A percentile compares a stretch with the other conserved stretches of the same genome.
phyloP scores from a whole-genome alignment of 35 echinoderm and acorn worm species.

The Amphiura filiformis region DNA sequence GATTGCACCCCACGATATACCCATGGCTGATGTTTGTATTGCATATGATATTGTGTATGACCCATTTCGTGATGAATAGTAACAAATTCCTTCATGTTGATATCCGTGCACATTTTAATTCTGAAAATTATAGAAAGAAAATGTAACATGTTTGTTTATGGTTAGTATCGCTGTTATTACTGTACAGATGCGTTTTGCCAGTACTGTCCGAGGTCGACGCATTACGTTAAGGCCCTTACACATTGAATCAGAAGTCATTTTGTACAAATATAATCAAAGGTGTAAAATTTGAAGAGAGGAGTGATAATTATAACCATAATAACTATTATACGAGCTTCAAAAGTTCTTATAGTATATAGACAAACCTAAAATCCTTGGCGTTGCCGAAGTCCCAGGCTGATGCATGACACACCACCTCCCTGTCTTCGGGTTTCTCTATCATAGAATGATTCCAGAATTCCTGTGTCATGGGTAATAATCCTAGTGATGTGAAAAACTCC shows the following conservation, averaged over 20 bases:
- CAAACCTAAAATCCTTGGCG: background rate
- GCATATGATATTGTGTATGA: slow-evolving; percentile 55
- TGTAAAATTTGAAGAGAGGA: background rate
- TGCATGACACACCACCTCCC: slow-evolving; percentile 78
- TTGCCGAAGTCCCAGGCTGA: slow-evolving; percentile 77
- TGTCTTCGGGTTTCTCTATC: slow-evolving; percentile 59
- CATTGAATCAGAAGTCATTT: too few species aligned
- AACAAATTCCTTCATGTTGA: slow-evolving; percentile 49
- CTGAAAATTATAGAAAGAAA: slow-evolving; percentile 10
- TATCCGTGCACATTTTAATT: slow-evolving; percentile 75
- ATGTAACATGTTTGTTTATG: background rate
- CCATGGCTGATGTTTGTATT: slow-evolving; percentile 57
- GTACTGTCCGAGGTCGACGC: too few species aligned
- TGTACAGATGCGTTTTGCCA: background rate
- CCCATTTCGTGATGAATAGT: slow-evolving; percentile 88
- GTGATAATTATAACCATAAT: too few species aligned
- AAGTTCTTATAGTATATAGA: too few species aligned
- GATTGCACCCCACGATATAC: slow-evolving; percentile 46
- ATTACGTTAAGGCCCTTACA: too few species aligned
- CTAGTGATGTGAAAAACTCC: slow-evolving; percentile 70
- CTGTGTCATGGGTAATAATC: slow-evolving; percentile 43
- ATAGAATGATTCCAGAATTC: slow-evolving; percentile 66
- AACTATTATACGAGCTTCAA: too few species aligned
- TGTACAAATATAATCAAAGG: background rate
- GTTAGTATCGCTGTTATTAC: background rate